Evolutionary conservation across 2,888 invertebrate species (phyloP), one percentile per base, ranked within the genome.

Genomic region (Heliconius cydno): DNA sequence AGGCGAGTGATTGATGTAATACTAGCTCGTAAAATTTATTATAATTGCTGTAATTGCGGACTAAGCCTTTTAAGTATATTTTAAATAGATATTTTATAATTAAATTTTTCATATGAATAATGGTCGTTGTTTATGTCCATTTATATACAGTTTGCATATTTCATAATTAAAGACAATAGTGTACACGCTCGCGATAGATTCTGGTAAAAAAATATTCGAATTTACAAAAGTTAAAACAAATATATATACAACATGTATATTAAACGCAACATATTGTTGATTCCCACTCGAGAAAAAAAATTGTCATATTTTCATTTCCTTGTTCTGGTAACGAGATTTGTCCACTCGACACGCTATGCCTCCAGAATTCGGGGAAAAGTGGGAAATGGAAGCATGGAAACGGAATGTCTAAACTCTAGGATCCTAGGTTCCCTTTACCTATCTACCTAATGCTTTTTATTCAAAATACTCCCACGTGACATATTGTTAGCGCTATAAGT

Each of bases 1-100:
- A 80, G 78, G 71, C 71, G 70, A 78, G 60, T 81, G 78, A 80
- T 82, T 78, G 81, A 76, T 84, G 85, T 86, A 68, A 72, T 78
- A 72, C 30, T n/a, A 28, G 66, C 66, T 12, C 65, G 66, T 75
- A 66, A 75, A 66, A 22, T 75, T 75, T 75, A 75, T 75, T 75
- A 75, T 75, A 46, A 75, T 75, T 75, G 75, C 75, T 28, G 41
- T 75, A 65, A 75, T 75, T 75, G 75, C 66, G 22, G 75, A 12
- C 63, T 28, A 46, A 75, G 41, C 41, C 75, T 66, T 41, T 66
- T 66, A 28, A 41, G 22, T 28, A 63, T n/a, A 34, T 34, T 60
- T 73, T 57, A 13, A 60, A 60, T 73, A 60, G 30, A 60, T 60
- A 60, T 34, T 73, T 73, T 57, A 34, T 57, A 57, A 57, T 73